Evolutionary conservation across 2,797 vertebrate species (phyloP), one percentile per base, ranked within the genome.

Genomic region (Phalloptychus januarius): DNA sequence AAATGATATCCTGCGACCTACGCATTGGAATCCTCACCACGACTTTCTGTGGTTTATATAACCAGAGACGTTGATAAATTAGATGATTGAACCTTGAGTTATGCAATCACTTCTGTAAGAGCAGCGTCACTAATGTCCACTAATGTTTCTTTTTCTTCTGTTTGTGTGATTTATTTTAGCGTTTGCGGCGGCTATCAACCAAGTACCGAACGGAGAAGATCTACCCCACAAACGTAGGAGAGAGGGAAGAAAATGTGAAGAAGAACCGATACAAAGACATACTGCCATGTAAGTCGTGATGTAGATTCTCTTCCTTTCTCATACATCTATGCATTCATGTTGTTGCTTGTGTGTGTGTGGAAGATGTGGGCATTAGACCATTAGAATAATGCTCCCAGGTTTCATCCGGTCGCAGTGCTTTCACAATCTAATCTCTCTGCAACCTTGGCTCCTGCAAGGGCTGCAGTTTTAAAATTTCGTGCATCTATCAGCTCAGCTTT

Each of bases 261-360:
- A 99, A 99, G 96, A 99, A 99, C 94, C 94, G 98, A 97, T 99
- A 99, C 85, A 99, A 99, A 93, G 98, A 99, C 91, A 99, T 99
- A 90, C 94, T 99, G 86, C 98, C 98, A 77, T 99, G 98, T 99
- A 96, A 97, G 97, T 81, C 33, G 20, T 0, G 7, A 38, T 72
- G 31, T 38, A 40, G 20, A 23, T 31, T 61, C 36, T 12, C 8
- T 28, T 63, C 44, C n/a, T 70, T 67, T 67, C 20, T 65, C 56
- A 31, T 58, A 8, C 25, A 38, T 40, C n/a, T 40, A 42, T 40
- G 38, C 23, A 42, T 40, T 69, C 38, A n/a, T 28, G 2, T 5
- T 67, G 3, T 25, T 42, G 36, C 23, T 12, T 20, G 2, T 50
- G 65, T n/a, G 65, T 69, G 23, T n/a, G 38, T 4, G 40, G 38